Conservation (phyloP, 92 coral and sea anemone species). For the Parazoanthus swiftii region DNA sequence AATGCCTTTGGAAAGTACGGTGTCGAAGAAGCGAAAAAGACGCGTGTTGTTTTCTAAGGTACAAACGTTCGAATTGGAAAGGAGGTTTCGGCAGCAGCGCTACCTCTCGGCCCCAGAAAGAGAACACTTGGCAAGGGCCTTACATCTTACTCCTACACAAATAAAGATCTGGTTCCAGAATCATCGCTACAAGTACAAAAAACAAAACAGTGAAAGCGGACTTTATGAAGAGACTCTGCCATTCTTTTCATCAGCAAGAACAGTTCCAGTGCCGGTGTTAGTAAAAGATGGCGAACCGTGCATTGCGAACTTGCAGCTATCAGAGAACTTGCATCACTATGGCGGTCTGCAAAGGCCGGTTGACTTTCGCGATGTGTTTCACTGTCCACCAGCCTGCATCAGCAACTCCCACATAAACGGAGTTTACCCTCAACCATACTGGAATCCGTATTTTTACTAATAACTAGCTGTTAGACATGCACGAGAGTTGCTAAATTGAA, state of each 20-base stretch:
- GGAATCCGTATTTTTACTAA: conserved; percentile 32
- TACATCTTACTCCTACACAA: conserved; percentile 49
- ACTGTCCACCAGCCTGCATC: conserved; percentile 11
- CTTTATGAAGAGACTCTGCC: conserved; percentile 43
- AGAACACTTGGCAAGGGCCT: conserved; percentile 37
- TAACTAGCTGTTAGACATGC: background rate
- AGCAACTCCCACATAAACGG: conserved; percentile 19
- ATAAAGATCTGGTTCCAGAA: conserved; percentile 53
- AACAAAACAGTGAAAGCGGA: conserved; percentile 39
- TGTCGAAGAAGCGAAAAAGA: conserved; percentile 40
- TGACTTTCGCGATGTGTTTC: conserved; percentile 36
- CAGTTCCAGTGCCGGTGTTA: conserved; percentile 71
- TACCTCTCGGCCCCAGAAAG: conserved; percentile 47
- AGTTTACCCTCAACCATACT: conserved; percentile 28
- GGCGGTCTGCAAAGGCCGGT: conserved; percentile 23
- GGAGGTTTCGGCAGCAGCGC: conserved; percentile 45
- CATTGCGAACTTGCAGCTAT: conserved; percentile 22
- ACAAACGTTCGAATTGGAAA: conserved; percentile 43
- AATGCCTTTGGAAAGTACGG: conserved; percentile 16
- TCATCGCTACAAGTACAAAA: conserved; percentile 50
- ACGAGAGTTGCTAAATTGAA: too few relatives aligned
- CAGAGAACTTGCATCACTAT: conserved; percentile 32
- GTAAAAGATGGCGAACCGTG: conserved; percentile 77
- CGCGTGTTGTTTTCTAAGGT: conserved; percentile 44
- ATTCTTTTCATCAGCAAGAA: conserved; percentile 55